Base-by-base conservation (phyloP, 1,140 invertebrate species). In the Cheumatopsyche charites region DNA sequence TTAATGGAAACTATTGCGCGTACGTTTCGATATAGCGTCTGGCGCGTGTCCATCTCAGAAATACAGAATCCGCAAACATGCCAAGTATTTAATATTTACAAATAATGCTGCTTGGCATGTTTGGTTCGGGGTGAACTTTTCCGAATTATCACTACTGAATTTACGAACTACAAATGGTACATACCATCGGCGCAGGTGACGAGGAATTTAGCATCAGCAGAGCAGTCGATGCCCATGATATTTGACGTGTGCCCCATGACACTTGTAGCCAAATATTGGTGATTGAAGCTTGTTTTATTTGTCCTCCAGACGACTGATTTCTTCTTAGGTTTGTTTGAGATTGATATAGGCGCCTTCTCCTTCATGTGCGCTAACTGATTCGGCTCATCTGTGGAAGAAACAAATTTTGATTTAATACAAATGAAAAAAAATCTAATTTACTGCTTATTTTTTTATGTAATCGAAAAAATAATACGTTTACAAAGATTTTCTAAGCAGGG, bases 151-250 rank as follows among this genome's bases (percentile, higher is more conserved):
- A 4, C 29, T 36, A 36, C 29, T 9, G 29, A 36, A 36, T 36
- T n/a, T n/a, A 36, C 29, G 3, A 36, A 36, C 29, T 4, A 36
- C 9, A 36, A 47, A 47, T 13, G 52, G 63, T 1, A 86, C 87
- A 84, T 88, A 95, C 93, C 94, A 87, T 93, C 90, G 73, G 89
- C 90, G 79, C 91, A 92, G 55, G 91, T 90, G 49, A 90, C 90
- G 71, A 96, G 83, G 77, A 89, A 94, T 84, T 95, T 95, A 61
- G 91, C 92, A 82, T 94, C 94, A 9, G 87, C 86, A 58, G 92
- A 93, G 78, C 94, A 92, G 79, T 92, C 89, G 78, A 95, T 87
- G 62, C 92, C 88, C 0, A 90, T 80, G 19, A 96, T 88, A n/a
- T 0, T 82, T 80, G 0, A 87, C 88, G 1, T 89, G 77, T 96